Base-by-base conservation (phyloP, 2,888 invertebrate genomes). In the Orthosia gracilis region DNA sequence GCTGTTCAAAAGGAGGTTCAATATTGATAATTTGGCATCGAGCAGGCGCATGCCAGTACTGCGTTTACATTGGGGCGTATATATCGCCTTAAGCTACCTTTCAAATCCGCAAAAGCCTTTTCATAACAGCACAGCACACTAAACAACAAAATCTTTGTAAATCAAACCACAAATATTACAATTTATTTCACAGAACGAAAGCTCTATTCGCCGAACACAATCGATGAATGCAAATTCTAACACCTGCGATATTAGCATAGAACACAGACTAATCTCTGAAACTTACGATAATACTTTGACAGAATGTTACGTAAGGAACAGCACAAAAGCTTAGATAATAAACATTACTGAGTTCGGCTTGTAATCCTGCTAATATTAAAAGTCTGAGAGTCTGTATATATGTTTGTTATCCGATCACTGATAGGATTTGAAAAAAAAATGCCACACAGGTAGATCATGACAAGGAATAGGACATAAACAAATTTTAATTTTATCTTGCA, bases 181-280 rank as follows among this genome's bases (percentile, higher is more conserved):
- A 66, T 70, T 49, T 58, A 80, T 61, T 54, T 47, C n/a, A 26
- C 15, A 67, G 2, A 78, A 78, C n/a, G 54, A 82, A 82, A 82
- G 54, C 61, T 58, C 31, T 61, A 69, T 67, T 69, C 58, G 65
- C 45, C 31, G 57, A 74, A 62, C 68, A 80, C 73, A 73, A 82
- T 78, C 59, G 74, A 69, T 64, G 65, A 78, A 75, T 75, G 67
- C 68, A 81, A 82, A 82, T 81, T 12, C 26, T 64, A 74, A 82
- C 83, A 82, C 81, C 81, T 78, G 79, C 69, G 17, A 23, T 7
- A 75, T 81, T 75, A 82, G 58, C 81, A 75, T 75, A 82, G 12
- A 69, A 80, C 66, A 62, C 4, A 40, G 40, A 74, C 70, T 65
- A 71, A 82, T 82, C 65, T 82, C 26, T 12, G n/a, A 23, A 67